phyloP scores from a whole-genome alignment of 2,797 vertebrate genomes.

The Helarctos malayanus region DNA sequence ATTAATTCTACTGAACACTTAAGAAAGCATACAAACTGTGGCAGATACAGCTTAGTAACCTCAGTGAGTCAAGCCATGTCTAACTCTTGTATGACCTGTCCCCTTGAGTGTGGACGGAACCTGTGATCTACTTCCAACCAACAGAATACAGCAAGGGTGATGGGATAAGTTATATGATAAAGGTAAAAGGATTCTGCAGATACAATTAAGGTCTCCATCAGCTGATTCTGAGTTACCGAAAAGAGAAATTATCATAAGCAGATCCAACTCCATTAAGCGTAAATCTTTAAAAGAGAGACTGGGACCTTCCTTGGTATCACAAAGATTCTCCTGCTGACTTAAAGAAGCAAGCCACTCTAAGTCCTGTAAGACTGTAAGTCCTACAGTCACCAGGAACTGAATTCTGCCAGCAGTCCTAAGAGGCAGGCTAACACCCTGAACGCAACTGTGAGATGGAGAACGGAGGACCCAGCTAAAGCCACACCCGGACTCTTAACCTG shows the following conservation, averaged over 20 bases:
- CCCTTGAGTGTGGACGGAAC: background rate
- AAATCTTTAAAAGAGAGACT: background rate
- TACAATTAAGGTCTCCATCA: background rate
- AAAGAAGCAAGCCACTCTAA: background rate
- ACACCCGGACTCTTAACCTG: background rate
- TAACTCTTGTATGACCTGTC: background rate
- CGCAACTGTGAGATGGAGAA: background rate
- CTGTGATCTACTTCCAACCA: background rate
- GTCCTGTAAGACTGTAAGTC: background rate
- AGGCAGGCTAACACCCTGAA: background rate
- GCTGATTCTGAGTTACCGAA: background rate
- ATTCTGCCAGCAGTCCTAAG: background rate
- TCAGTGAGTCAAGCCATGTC: background rate
- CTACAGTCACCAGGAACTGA: background rate
- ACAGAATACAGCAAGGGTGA: background rate
- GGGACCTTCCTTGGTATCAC: background rate
- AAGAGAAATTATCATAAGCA: background rate
- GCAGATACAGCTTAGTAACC: background rate
- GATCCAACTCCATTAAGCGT: background rate
- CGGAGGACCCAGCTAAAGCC: background rate
- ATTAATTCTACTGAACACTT: background rate
- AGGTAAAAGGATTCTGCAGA: background rate
- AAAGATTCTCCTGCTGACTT: background rate
- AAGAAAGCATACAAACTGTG: background rate
- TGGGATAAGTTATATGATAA: background rate